Percentiles rank a stretch among this genome's conserved stretches.
These are phyloP conservation scores for Sebastes nivosus DNA, from an alignment of 2,797 vertebrate genomes.

Conservation along the genomic window DNA sequence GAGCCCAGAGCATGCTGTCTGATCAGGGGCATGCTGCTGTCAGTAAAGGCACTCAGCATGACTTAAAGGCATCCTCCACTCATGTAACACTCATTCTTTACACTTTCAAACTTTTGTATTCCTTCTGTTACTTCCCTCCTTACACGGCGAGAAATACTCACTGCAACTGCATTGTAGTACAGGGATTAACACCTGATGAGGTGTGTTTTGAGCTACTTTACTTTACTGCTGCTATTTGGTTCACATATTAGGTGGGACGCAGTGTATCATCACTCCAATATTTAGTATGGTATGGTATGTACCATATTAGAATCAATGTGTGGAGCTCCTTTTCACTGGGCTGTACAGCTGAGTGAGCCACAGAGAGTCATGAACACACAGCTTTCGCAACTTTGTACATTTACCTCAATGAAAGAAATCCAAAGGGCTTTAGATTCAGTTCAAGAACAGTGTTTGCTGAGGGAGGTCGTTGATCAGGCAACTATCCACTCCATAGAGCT, in stretches of 20 bases:
- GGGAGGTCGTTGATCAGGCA: neutral
- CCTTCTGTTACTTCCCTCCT: neutral
- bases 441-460: neutral
- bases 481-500: neutral
- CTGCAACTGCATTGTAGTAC: neutral
- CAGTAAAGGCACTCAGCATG: conserved; percentile 70
- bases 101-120: neutral
- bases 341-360: neutral
- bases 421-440: neutral
- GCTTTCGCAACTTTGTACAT: conserved; percentile 20
- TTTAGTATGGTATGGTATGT: neutral
- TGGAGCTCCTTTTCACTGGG: neutral
- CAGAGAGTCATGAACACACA: neutral
- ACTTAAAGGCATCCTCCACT: conserved; percentile 14
- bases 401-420: conserved; percentile 3
- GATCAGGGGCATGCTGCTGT: conserved; percentile 41
- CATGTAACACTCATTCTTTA: neutral
- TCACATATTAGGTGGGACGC: conserved; percentile 1
- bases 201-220: conserved; percentile 9
- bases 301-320: neutral
- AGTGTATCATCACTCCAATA: neutral
- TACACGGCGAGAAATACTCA: neutral
- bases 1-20: conserved; percentile 42
- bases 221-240: neutral
- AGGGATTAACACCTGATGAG: neutral